phyloP scores from a whole-genome alignment of 2,797 vertebrate species.

The Sebastes trivittatus region DNA sequence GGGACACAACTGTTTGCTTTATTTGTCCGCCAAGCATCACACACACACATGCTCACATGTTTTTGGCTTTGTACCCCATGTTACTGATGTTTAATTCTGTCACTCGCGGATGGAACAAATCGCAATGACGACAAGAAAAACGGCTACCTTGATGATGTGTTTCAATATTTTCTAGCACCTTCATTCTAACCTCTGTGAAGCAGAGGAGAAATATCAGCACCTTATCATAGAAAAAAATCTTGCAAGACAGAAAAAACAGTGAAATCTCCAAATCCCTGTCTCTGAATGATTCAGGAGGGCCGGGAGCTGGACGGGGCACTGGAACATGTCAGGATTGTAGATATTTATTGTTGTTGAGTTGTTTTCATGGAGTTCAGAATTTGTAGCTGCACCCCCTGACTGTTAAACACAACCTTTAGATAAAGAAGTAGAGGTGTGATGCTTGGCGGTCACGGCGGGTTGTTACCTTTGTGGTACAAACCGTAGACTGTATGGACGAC shows the following conservation, averaged over 20 bases:
- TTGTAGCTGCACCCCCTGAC: background rate
- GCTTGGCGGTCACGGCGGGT: background rate
- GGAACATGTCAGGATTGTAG: slow-evolving; percentile 13
- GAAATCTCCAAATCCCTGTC: slow-evolving; percentile 14
- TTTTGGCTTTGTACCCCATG: background rate
- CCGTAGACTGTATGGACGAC: no score
- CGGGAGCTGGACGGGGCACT: background rate
- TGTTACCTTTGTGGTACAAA: background rate
- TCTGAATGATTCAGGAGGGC: slow-evolving; percentile 52
- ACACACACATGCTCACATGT: background rate
- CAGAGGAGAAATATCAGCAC: background rate
- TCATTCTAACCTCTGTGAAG: background rate
- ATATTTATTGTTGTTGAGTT: slow-evolving; percentile 19
- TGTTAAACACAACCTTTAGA: slow-evolving; percentile 2
- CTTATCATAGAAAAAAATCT: slow-evolving; percentile 1
- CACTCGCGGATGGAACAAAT: background rate
- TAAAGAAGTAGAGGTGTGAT: background rate
- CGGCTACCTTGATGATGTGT: background rate
- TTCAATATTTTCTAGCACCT: background rate
- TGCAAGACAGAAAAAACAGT: background rate
- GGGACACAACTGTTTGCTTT: slow-evolving; percentile 36
- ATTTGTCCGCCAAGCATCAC: background rate
- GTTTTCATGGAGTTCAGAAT: slow-evolving; percentile 11
- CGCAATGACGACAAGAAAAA: background rate
- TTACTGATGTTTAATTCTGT: background rate